These are phyloP conservation scores for Apostichopus leukothele DNA, from an alignment of 53 echinoderm and acorn worm genomes.

Conservation along the genomic window DNA sequence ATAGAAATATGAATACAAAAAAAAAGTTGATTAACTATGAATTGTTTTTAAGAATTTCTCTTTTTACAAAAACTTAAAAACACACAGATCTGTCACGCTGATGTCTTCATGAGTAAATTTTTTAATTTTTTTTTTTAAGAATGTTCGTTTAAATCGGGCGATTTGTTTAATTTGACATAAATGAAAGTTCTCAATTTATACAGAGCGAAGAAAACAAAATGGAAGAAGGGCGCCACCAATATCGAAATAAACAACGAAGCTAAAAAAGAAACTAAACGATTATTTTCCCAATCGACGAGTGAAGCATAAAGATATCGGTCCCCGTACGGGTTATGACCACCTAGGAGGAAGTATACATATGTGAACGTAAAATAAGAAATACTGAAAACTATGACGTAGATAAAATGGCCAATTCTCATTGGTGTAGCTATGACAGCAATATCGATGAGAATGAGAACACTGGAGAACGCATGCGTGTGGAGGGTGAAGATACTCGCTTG, in stretches of 20 bases:
- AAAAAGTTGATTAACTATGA: too few species aligned
- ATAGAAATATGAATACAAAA: too few species aligned
- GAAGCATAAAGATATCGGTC: constrained; percentile 62
- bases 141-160: neutral
- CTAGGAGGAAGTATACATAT: constrained; percentile 56
- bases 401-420: constrained; percentile 60
- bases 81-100: too few species aligned
- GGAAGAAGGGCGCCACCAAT: constrained; percentile 14
- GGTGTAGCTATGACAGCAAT: constrained; percentile 50
- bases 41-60: too few species aligned
- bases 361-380: constrained; percentile 60
- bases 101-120: too few species aligned
- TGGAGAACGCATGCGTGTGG: constrained; percentile 66
- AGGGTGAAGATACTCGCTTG: constrained; percentile 65
- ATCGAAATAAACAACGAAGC: constrained; percentile 36
- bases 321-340: constrained; percentile 73
- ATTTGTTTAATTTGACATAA: neutral
- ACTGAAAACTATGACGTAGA: constrained; percentile 58
- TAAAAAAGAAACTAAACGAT: neutral
- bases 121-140: too few species aligned
- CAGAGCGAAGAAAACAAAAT: constrained; percentile 8
- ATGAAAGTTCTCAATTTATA: constrained; percentile 31
- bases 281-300: constrained; percentile 66
- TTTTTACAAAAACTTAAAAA: too few species aligned
- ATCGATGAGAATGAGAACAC: constrained; percentile 55